A percentile compares a stretch with the other conserved stretches of the same genome.
phyloP scores from a whole-genome alignment of 92 coral and sea anemone species.

The Porites cylindrica region DNA sequence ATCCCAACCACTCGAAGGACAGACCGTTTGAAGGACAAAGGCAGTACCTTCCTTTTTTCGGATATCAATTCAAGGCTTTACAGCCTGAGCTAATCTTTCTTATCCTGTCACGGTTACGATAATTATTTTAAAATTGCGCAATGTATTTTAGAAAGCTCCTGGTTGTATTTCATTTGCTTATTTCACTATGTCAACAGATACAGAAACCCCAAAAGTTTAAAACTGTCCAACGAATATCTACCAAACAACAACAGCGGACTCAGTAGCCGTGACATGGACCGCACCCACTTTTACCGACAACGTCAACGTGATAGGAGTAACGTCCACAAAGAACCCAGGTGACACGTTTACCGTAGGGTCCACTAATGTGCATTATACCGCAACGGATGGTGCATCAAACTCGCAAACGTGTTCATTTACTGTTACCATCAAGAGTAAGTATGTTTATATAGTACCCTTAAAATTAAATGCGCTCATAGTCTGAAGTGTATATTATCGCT shows the following conservation, averaged over 20 bases:
- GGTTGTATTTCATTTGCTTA: not conserved
- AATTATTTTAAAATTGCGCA: too few species aligned
- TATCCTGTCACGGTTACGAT: too few species aligned
- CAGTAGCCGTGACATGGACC: slow-evolving; percentile 71
- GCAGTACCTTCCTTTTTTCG: too few species aligned
- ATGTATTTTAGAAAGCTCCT: too few species aligned
- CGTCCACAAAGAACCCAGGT: slow-evolving; percentile 71
- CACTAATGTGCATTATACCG: slow-evolving; percentile 55
- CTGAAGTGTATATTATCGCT: too few species aligned
- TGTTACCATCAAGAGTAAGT: slow-evolving; percentile 73
- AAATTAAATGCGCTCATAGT: too few species aligned
- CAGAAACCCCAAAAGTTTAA: slow-evolving; percentile 60
- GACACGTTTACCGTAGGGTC: slow-evolving; percentile 67
- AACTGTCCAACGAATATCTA: slow-evolving; percentile 68
- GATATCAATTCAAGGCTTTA: too few species aligned
- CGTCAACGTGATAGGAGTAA: slow-evolving; percentile 52
- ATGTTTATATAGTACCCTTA: not conserved
- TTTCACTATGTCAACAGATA: slow-evolving; percentile 45
- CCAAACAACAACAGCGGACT: slow-evolving; percentile 24
- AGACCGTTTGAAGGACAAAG: too few species aligned
- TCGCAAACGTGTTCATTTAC: slow-evolving; percentile 50
- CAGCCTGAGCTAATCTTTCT: too few species aligned
- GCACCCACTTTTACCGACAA: slow-evolving; percentile 84
- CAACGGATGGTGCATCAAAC: slow-evolving; percentile 60
- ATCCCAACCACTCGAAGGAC: too few species aligned